Evolutionary conservation across 2,797 vertebrate genomes (phyloP).

Genomic region (Stomatorhinus walkeri): DNA sequence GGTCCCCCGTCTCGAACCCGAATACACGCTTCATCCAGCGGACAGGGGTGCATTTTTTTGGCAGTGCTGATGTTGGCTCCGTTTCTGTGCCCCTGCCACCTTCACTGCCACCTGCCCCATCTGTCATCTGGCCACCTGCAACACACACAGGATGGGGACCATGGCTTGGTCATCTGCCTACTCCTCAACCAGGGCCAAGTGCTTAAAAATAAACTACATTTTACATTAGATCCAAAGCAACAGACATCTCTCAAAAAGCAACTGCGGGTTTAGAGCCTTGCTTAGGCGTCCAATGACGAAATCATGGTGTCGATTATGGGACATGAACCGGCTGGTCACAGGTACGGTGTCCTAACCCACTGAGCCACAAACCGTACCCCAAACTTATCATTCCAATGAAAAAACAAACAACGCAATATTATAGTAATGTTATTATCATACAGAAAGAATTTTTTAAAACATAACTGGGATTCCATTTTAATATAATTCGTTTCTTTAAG

Average conservation of each 20-base stretch:
- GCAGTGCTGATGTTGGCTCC: too few relatives aligned
- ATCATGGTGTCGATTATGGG: not conserved
- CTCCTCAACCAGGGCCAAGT: not conserved
- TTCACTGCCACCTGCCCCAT: not conserved
- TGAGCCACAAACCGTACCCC: not conserved
- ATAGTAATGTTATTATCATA: not conserved
- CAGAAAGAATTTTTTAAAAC: not conserved
- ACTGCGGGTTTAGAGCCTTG: not conserved
- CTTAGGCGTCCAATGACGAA: not conserved
- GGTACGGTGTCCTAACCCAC: not conserved
- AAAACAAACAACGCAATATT: not conserved
- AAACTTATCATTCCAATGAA: not conserved
- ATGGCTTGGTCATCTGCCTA: not conserved
- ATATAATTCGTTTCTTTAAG: not conserved
- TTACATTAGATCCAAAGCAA: not conserved
- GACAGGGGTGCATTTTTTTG: not conserved
- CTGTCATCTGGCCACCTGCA: slow-evolving; percentile 30
- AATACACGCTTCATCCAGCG: slow-evolving; percentile 66
- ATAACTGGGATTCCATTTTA: not conserved
- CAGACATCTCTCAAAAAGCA: not conserved
- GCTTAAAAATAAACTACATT: not conserved
- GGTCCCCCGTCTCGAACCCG: slow-evolving; percentile 72
- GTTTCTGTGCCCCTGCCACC: not conserved
- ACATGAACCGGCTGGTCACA: not conserved
- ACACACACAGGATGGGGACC: not conserved